phyloP scores from a whole-genome alignment of 2,113 vertebrate genomes.

The Todiramphus chloris region DNA sequence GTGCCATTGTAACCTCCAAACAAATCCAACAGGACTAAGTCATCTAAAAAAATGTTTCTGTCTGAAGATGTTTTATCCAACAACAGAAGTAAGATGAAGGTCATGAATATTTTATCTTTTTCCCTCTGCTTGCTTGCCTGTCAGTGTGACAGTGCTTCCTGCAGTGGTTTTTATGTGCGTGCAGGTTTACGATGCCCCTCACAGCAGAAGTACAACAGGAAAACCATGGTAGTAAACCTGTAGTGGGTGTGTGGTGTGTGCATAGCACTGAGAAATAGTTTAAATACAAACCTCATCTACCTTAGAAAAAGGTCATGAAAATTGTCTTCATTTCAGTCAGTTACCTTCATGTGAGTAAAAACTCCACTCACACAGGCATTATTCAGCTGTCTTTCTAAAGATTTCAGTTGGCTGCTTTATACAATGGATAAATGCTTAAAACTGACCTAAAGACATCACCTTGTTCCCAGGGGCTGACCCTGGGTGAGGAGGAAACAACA shows the following conservation, averaged over 20 bases:
- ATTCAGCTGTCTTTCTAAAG: neutral
- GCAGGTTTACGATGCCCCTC: neutral
- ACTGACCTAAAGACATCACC: neutral
- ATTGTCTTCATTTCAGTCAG: neutral
- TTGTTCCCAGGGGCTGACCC: neutral
- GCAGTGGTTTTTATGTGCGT: accelerated
- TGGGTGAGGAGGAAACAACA: neutral
- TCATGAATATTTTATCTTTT: neutral
- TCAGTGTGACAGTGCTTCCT: neutral
- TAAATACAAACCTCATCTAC: neutral
- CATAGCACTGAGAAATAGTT: neutral
- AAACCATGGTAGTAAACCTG: neutral
- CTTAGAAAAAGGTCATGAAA: neutral
- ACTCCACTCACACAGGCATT: neutral
- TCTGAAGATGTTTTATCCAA: neutral
- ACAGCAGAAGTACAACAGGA: neutral
- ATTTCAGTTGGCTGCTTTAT: neutral
- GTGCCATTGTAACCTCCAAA: neutral
- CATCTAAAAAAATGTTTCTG: neutral
- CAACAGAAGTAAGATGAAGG: neutral
- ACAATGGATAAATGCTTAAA: neutral
- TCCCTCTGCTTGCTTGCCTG: neutral
- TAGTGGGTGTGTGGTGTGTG: neutral
- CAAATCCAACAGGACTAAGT: neutral
- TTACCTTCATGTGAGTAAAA: neutral